Conservation (phyloP, 2,797 vertebrate genomes). For the Crossoptilon crossoptilon region DNA sequence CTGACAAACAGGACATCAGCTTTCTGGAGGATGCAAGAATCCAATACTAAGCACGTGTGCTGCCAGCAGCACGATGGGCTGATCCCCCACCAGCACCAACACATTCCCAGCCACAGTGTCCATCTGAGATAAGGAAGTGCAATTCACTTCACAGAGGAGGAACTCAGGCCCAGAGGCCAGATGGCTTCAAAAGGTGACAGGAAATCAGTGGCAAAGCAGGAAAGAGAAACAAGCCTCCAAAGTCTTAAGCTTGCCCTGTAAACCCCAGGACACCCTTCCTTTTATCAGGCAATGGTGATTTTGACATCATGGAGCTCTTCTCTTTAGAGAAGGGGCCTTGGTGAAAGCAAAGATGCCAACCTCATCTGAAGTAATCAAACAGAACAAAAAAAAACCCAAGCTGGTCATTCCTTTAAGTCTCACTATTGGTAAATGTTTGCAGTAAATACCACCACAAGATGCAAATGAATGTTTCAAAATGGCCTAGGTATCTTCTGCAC, state of each 20-base stretch:
- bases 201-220: not conserved
- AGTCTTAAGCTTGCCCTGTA: not conserved
- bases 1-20: not conserved
- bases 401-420: not conserved
- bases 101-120: not conserved
- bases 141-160: constrained; percentile 32
- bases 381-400: not conserved
- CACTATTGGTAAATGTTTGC: not conserved
- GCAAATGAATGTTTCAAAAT: not conserved
- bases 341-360: not conserved
- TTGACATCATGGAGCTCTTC: not conserved
- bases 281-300: not conserved
- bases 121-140: constrained; percentile 30
- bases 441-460: not conserved
- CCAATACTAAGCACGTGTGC: not conserved
- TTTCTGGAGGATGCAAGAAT: not conserved
- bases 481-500: not conserved
- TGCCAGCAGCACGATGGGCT: not conserved
- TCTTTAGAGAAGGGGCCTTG: not conserved
- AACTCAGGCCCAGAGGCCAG: constrained; percentile 30
- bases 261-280: constrained; percentile 58
- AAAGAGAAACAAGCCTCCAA: constrained; percentile 21
- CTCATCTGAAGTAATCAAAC: not conserved
- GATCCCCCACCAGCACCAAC: not conserved
- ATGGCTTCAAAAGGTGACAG: constrained; percentile 47